These are phyloP conservation scores for Cheilosia vernalis DNA, from an alignment of 2,888 invertebrate genomes.

Conservation along the genomic window DNA sequence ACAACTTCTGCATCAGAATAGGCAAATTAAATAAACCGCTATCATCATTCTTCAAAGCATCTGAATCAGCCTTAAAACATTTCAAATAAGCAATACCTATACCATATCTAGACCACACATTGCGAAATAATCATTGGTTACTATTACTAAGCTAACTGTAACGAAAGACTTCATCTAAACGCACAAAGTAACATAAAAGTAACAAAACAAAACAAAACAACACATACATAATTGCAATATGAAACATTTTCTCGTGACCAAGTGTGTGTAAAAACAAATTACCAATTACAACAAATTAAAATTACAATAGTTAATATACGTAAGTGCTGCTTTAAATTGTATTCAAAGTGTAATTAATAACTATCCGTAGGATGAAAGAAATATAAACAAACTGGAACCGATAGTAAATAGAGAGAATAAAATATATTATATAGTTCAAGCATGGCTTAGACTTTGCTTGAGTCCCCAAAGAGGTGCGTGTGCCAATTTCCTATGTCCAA, in stretches of 20 bases:
- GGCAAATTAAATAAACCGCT: neutral
- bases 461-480: constrained; percentile 60
- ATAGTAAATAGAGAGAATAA: constrained; percentile 17
- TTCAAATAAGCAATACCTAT: constrained; percentile 14
- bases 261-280: constrained; percentile 36
- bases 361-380: neutral
- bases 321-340: constrained; percentile 61
- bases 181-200: constrained; percentile 51
- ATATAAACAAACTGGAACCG: constrained; percentile 17
- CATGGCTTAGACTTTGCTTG: constrained; percentile 29
- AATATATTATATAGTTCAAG: constrained; percentile 26
- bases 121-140: neutral
- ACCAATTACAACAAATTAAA: constrained; percentile 17
- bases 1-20: too few relatives aligned
- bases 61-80: neutral
- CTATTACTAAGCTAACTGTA: constrained; percentile 21
- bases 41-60: neutral
- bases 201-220: constrained; percentile 4
- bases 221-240: constrained; percentile 48
- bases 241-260: constrained; percentile 38
- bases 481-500: constrained; percentile 68
- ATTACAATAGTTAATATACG: constrained; percentile 33
- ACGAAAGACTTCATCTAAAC: constrained; percentile 40
- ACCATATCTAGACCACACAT: constrained; percentile 11
- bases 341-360: constrained; percentile 36